phyloP scores from a whole-genome alignment of 2,113 vertebrate genomes.

The Phodopus roborovskii region DNA sequence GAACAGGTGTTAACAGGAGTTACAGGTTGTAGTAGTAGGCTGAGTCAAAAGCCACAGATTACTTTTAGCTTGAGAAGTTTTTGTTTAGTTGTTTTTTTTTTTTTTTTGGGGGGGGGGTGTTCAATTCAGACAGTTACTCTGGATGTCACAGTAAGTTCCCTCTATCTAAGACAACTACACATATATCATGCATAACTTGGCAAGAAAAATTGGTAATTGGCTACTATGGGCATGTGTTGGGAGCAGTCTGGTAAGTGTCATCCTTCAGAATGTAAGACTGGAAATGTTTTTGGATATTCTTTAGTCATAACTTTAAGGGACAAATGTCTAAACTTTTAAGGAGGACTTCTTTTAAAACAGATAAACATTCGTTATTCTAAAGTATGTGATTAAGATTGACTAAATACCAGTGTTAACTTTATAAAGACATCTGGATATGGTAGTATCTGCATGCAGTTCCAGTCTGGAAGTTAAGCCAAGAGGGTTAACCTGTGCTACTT shows the following conservation, averaged over 20 bases:
- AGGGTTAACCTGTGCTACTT: not conserved
- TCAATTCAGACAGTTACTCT: not conserved
- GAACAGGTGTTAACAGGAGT: not conserved
- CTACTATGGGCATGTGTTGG: not conserved
- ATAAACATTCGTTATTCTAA: not conserved
- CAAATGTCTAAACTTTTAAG: not conserved
- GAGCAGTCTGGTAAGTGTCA: not conserved
- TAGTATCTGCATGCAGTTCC: not conserved
- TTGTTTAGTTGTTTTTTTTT: not conserved
- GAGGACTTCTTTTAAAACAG: too few relatives aligned
- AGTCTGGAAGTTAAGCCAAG: not conserved
- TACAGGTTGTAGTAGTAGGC: not conserved
- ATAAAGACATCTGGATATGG: not conserved
- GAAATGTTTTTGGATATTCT: not conserved
- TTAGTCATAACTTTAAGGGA: not conserved
- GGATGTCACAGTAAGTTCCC: not conserved
- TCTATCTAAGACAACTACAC: not conserved
- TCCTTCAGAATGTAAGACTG: not conserved
- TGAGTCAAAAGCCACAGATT: not conserved
- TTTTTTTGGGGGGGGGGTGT: not conserved
- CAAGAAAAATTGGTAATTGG: not conserved
- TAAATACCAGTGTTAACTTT: slow-evolving; percentile 19
- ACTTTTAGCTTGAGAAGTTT: not conserved
- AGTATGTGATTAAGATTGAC: not conserved
- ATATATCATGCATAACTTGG: not conserved